phyloP scores from a whole-genome alignment of 2,113 vertebrate genomes.

The Pitta sordida region DNA sequence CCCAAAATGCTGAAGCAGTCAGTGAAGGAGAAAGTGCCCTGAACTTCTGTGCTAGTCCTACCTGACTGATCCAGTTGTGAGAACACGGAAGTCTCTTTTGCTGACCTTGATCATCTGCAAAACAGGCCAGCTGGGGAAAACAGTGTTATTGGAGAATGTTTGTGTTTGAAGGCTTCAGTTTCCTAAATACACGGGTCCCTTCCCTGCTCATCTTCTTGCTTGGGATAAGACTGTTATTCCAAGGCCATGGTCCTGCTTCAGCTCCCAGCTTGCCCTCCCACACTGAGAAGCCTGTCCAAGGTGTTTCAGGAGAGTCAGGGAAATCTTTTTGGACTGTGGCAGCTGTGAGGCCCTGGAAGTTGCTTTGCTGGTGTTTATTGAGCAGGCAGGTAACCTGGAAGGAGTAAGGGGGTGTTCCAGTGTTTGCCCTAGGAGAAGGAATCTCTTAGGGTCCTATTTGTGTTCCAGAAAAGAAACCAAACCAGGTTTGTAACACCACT shows the following conservation, averaged over 20 bases:
- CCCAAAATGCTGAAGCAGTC: neutral
- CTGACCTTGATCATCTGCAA: neutral
- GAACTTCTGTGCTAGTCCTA: neutral
- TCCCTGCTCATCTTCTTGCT: neutral
- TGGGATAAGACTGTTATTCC: neutral
- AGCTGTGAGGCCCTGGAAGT: neutral
- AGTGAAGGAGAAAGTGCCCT: neutral
- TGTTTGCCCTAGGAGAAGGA: neutral
- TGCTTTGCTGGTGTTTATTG: neutral
- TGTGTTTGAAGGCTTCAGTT: neutral
- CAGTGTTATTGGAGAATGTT: neutral
- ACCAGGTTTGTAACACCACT: neutral
- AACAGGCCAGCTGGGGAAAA: neutral
- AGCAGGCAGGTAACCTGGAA: neutral
- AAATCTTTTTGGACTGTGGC: neutral
- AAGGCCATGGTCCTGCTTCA: neutral
- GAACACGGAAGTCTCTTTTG: neutral
- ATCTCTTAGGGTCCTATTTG: neutral
- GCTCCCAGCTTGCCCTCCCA: neutral
- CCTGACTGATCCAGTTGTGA: neutral
- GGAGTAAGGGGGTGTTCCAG: fast-evolving
- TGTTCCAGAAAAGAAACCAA: neutral
- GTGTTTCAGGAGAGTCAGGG: neutral
- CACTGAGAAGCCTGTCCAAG: fast-evolving
- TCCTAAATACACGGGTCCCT: neutral